A percentile compares a stretch with the other conserved stretches of the same genome.
Evolutionary conservation across 2,797 vertebrate species (phyloP).

Genomic region (Lemur catta): DNA sequence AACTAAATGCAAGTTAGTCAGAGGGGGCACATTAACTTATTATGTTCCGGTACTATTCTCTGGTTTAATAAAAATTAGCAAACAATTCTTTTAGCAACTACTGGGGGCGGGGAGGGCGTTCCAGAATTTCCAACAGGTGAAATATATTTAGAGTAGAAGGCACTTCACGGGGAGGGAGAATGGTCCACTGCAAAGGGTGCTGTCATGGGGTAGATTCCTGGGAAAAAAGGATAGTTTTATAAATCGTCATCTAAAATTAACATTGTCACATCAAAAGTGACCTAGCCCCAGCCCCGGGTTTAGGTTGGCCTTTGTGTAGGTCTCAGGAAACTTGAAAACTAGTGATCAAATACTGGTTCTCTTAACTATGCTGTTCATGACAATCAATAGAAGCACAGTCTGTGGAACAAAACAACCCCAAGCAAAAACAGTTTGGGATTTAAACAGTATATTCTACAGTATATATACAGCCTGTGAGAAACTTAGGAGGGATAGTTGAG

Average conservation of each 20-base stretch:
- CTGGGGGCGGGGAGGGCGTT: background rate
- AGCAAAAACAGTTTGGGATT: background rate
- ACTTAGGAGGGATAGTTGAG: background rate
- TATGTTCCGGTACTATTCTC: background rate
- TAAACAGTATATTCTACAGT: background rate
- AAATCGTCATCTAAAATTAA: background rate
- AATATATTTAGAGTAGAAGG: background rate
- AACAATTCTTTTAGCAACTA: background rate
- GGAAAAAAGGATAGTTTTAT: background rate
- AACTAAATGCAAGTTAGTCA: background rate
- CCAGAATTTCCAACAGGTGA: background rate
- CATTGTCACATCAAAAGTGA: background rate
- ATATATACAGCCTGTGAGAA: background rate
- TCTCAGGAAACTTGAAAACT: background rate
- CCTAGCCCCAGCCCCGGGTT: background rate
- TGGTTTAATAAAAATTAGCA: background rate
- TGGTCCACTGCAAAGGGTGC: rapidly evolving
- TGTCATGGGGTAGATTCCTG: rapidly evolving
- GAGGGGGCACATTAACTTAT: background rate
- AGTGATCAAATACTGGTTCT: background rate
- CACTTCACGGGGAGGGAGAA: rapidly evolving
- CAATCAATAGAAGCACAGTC: background rate
- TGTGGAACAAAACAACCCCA: background rate
- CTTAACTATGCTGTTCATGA: background rate
- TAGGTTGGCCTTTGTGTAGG: background rate